phyloP scores from a whole-genome alignment of 2,113 vertebrate species.

The Xiphophorus hellerii region DNA sequence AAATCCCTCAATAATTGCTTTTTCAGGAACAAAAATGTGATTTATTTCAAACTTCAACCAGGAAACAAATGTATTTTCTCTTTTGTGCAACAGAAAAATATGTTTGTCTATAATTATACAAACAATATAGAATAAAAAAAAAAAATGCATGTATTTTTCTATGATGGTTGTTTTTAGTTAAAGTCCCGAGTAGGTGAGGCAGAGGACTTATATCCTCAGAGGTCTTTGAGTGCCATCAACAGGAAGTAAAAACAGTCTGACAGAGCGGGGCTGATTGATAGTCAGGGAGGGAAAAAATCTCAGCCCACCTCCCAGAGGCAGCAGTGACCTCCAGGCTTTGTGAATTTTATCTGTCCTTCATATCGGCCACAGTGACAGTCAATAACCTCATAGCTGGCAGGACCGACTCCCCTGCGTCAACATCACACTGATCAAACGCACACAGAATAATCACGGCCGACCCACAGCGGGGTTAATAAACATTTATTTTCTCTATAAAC shows the following conservation, averaged over 20 bases:
- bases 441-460: background rate
- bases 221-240: background rate
- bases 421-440: conserved; percentile 8
- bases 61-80: background rate
- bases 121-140: background rate
- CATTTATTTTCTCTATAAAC: background rate
- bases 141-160: background rate
- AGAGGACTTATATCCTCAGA: conserved; percentile 19
- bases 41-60: background rate
- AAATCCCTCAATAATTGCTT: background rate
- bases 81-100: background rate
- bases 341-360: conserved; percentile 49
- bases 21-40: too few relatives aligned
- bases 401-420: conserved; percentile 1
- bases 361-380: conserved; percentile 47
- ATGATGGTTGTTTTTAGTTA: conserved; percentile 14
- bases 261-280: conserved; percentile 30
- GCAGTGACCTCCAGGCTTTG: conserved; percentile 16
- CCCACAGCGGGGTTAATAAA: conserved; percentile 1
- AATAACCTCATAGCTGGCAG: conserved; percentile 35
- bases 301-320: conserved; percentile 12
- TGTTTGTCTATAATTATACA: background rate
- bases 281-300: background rate
- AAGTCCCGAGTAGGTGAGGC: background rate
- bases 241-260: conserved; percentile 8